These are phyloP conservation scores for Echeneis naucrates DNA, from an alignment of 2,797 vertebrate genomes.

Conservation along the genomic window DNA sequence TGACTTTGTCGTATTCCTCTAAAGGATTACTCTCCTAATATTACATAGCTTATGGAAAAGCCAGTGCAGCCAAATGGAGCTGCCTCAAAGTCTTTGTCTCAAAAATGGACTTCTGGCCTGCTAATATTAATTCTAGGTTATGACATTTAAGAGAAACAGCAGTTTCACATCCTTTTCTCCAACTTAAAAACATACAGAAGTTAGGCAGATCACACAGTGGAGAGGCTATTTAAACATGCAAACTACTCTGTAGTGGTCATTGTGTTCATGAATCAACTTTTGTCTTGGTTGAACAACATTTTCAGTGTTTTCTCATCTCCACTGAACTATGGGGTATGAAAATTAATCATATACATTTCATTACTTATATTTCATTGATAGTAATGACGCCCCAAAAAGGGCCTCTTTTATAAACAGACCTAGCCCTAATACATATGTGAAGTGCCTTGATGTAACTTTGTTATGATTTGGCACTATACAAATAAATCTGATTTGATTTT, in stretches of 20 bases:
- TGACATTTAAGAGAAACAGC: constrained; percentile 31
- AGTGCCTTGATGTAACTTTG: no score
- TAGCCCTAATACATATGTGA: no score
- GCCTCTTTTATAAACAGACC: no score
- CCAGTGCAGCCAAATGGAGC: constrained; percentile 54
- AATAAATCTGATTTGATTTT: no score
- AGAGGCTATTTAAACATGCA: neutral
- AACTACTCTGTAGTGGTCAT: neutral
- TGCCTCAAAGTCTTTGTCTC: constrained; percentile 52
- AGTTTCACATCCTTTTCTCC: constrained; percentile 23
- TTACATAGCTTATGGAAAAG: constrained; percentile 86
- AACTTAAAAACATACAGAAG: neutral
- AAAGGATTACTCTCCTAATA: constrained; percentile 87
- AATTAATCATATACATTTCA: no score
- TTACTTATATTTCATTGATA: no score
- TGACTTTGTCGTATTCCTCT: constrained; percentile 72
- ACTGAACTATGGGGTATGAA: neutral
- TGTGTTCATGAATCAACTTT: no score
- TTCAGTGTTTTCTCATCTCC: neutral
- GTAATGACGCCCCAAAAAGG: no score
- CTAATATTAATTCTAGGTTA: constrained; percentile 25
- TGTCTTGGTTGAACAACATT: no score
- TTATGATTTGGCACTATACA: no score
- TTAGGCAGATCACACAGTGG: neutral
- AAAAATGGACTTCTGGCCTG: constrained; percentile 38